Percentiles rank a stretch among this genome's conserved stretches.
These are phyloP conservation scores for Trogon surrucura DNA, from an alignment of 2,113 vertebrate genomes.

Conservation along the genomic window DNA sequence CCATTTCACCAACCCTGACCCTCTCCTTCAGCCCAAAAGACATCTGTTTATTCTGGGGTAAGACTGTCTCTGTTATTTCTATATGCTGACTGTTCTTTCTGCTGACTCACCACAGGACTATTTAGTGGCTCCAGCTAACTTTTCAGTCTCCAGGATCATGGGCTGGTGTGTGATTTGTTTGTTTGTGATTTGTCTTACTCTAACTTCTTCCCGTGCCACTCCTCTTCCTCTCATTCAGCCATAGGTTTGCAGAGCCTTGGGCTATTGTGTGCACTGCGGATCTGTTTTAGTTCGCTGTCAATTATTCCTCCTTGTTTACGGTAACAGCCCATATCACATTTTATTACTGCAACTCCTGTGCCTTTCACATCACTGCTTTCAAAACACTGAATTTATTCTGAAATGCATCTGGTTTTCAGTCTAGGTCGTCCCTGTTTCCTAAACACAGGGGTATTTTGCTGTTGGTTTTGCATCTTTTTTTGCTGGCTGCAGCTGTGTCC, in stretches of 20 bases:
- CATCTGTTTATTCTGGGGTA: not conserved
- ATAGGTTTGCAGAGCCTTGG: constrained; percentile 22
- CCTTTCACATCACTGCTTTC: constrained; percentile 49
- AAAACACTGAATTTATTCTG: constrained; percentile 37
- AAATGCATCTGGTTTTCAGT: not conserved
- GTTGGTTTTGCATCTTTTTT: constrained; percentile 1
- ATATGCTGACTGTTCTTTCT: not conserved
- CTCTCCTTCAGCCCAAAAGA: not conserved
- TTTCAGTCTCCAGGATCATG: not conserved
- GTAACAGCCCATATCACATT: constrained; percentile 48
- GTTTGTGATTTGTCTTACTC: not conserved
- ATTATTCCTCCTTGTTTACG: constrained; percentile 60
- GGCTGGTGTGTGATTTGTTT: not conserved
- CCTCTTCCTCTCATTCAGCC: not conserved
- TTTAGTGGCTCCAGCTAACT: not conserved
- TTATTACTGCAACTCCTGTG: constrained; percentile 34
- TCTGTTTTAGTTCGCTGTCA: constrained; percentile 66
- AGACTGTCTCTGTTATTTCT: not conserved
- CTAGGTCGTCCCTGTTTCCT: not conserved
- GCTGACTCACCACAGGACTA: not conserved
- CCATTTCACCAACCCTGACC: not conserved
- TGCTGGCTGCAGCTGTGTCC: not conserved
- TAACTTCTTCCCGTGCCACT: not conserved
- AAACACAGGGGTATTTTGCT: not conserved
- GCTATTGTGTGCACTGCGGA: not conserved